phyloP scores from a whole-genome alignment of 2,113 vertebrate species.

The Oreocharis arfaki region DNA sequence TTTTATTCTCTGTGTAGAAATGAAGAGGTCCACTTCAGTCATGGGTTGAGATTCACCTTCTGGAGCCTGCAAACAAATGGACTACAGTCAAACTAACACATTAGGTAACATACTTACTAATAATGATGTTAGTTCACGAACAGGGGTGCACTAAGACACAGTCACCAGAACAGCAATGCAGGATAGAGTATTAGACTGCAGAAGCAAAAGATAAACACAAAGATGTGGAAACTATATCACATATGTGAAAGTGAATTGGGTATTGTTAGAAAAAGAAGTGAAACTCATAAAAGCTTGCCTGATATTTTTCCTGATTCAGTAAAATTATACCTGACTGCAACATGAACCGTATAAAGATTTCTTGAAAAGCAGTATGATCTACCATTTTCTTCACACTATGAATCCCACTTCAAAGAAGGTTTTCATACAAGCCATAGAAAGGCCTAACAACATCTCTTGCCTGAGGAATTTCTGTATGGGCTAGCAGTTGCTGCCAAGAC shows the following conservation, averaged over 20 bases:
- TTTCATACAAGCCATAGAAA: not conserved
- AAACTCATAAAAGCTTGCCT: not conserved
- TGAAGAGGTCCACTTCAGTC: conserved; percentile 98
- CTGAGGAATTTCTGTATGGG: not conserved
- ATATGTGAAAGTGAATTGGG: not conserved
- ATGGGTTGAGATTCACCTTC: conserved; percentile 90
- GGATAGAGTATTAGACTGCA: conserved; percentile 42
- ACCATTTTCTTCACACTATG: not conserved
- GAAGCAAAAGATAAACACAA: conserved; percentile 46
- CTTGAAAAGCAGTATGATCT: not conserved
- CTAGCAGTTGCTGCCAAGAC: not conserved
- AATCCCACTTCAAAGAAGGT: not conserved
- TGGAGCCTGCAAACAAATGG: conserved; percentile 75
- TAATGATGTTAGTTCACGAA: conserved; percentile 41
- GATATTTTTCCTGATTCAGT: not conserved
- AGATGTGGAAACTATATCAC: conserved; percentile 15
- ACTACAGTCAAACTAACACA: not conserved
- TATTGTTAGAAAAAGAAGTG: not conserved
- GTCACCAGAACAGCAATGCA: conserved; percentile 67
- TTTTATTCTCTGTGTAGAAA: conserved; percentile 98
- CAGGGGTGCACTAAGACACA: conserved; percentile 52
- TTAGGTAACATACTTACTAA: not conserved
- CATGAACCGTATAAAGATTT: not conserved
- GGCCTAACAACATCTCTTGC: not conserved
- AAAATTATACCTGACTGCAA: not conserved